Evolutionary conservation across 2,888 invertebrate species (phyloP).

Genomic region (Phoenoteleia sp.): DNA sequence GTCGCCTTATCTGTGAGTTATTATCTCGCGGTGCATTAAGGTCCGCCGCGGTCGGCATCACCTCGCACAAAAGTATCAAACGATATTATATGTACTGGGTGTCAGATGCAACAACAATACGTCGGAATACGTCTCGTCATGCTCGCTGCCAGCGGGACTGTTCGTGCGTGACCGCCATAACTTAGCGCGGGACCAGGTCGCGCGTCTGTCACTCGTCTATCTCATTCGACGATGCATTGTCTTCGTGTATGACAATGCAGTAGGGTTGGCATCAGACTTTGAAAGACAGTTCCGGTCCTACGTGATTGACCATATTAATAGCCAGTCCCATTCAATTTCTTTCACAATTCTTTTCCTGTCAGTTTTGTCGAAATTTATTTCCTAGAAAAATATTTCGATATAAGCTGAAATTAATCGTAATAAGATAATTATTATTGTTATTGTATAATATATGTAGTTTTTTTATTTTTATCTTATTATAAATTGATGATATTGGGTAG

Average conservation of each 20-base stretch:
- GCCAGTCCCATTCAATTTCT: conserved; percentile 46
- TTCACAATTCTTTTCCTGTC: conserved; percentile 43
- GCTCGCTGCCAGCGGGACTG: conserved; percentile 68
- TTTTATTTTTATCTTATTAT: no score
- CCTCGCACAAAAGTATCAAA: conserved; percentile 72
- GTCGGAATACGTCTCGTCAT: conserved; percentile 75
- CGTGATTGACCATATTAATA: conserved; percentile 69
- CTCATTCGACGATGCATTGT: conserved; percentile 71
- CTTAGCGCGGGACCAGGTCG: conserved; percentile 74
- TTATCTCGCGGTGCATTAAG: conserved; percentile 78
- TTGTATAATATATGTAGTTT: no score
- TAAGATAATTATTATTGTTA: no score
- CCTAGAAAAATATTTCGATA: not conserved
- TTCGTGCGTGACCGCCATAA: conserved; percentile 74
- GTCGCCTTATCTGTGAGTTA: conserved; percentile 81
- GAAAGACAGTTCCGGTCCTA: conserved; percentile 68
- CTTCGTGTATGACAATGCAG: conserved; percentile 70
- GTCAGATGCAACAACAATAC: conserved; percentile 73
- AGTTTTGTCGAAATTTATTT: conserved; percentile 44
- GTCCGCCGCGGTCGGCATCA: conserved; percentile 66
- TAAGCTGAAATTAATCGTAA: no score
- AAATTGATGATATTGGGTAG: no score
- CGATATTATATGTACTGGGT: conserved; percentile 67
- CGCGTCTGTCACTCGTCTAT: conserved; percentile 74
- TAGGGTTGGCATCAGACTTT: conserved; percentile 55